Percentiles rank a stretch among this genome's conserved stretches.
phyloP scores from a whole-genome alignment of 2,797 vertebrate species.

The Oreortyx pictus region DNA sequence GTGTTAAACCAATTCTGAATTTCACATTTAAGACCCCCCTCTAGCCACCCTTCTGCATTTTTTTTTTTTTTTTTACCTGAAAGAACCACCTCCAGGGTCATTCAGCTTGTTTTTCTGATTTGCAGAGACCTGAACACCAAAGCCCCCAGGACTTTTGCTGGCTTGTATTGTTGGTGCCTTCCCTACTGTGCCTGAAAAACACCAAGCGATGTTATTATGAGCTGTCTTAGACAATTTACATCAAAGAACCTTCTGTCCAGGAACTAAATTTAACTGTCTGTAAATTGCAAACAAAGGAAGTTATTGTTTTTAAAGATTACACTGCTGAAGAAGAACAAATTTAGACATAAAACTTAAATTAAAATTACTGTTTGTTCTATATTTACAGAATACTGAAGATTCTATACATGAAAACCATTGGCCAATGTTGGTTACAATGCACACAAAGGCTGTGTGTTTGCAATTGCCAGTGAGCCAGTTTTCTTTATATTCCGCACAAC shows the following conservation, averaged over 20 bases:
- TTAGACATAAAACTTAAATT: conserved; percentile 23
- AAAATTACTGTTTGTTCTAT: conserved; percentile 33
- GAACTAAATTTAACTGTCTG: conserved; percentile 82
- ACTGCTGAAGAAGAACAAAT: conserved; percentile 31
- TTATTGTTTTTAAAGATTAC: conserved; percentile 69
- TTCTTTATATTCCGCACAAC: background rate
- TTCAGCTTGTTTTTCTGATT: conserved; percentile 91
- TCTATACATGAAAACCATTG: background rate
- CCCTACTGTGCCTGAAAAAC: conserved; percentile 84
- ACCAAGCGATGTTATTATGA: conserved; percentile 83
- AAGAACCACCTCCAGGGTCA: conserved; percentile 89
- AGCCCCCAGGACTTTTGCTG: conserved; percentile 82
- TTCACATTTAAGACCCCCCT: background rate
- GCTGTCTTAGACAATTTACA: conserved; percentile 81
- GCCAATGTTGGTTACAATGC: background rate
- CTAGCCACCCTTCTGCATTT: background rate
- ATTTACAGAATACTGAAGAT: conserved; percentile 15
- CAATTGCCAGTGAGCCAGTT: background rate
- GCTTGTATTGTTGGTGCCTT: conserved; percentile 84
- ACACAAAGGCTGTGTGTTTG: background rate
- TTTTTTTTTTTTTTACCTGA: conserved; percentile 84
- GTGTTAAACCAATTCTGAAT: conserved; percentile 74
- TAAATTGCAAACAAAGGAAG: conserved; percentile 75
- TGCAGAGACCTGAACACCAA: conserved; percentile 87
- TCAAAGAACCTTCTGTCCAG: conserved; percentile 83